phyloP scores from a whole-genome alignment of 2,888 invertebrate genomes.

The Gortyna flavago region DNA sequence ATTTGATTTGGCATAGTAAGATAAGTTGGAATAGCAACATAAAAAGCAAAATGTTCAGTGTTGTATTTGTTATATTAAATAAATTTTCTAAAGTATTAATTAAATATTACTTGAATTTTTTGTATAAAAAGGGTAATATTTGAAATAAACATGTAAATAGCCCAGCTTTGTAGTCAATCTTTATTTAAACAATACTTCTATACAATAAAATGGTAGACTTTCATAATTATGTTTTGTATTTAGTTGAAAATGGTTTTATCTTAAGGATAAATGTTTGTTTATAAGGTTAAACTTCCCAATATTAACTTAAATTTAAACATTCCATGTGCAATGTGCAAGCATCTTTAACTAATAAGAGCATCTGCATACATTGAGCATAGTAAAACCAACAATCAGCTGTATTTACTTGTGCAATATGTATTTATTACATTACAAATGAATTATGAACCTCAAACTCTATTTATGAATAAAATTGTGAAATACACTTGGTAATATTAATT shows the following conservation, averaged over 20 bases:
- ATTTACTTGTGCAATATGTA: slow-evolving; percentile 8
- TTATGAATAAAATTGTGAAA: neutral
- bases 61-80: neutral
- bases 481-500: neutral
- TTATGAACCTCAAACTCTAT: neutral
- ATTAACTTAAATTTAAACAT: neutral
- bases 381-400: neutral
- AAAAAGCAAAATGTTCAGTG: neutral
- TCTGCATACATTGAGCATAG: slow-evolving; percentile 6
- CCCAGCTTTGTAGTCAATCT: slow-evolving; percentile 27
- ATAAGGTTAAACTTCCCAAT: neutral
- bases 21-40: neutral
- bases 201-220: neutral
- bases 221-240: neutral
- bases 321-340: slow-evolving; percentile 5
- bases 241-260: neutral
- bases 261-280: neutral
- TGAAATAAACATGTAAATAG: slow-evolving; percentile 1
- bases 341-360: slow-evolving; percentile 10
- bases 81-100: neutral
- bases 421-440: neutral
- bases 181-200: neutral
- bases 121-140: neutral
- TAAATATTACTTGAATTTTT: neutral
- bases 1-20: neutral